Conservation (phyloP, 2,888 invertebrate genomes). For the Junonia oenone region DNA sequence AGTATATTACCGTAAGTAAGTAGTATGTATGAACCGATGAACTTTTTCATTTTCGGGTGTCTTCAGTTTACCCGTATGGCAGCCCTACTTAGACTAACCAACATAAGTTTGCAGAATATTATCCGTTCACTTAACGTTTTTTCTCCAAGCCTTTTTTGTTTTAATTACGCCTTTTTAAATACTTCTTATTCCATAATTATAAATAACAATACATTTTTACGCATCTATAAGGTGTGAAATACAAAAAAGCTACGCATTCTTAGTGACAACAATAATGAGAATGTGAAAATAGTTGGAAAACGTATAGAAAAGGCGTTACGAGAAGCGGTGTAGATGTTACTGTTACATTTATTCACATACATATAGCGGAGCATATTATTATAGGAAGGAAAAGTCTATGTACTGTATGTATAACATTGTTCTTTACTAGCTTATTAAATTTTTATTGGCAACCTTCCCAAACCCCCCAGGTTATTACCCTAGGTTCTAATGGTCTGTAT, state of each 20-base stretch:
- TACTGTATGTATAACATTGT: not conserved
- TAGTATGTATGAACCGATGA: too few relatives aligned
- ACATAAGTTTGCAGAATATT: too few relatives aligned
- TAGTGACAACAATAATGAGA: conserved; percentile 12
- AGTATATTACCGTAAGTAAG: too few relatives aligned
- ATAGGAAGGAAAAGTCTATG: not conserved
- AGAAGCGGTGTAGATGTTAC: not conserved
- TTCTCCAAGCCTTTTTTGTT: too few relatives aligned
- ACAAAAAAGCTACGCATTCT: not conserved
- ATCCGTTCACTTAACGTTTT: too few relatives aligned
- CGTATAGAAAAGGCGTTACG: not conserved
- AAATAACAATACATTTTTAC: not conserved
- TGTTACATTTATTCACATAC: not conserved
- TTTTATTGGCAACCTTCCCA: too few relatives aligned
- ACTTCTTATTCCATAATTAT: not conserved
- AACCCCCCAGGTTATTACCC: too few relatives aligned
- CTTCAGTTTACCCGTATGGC: too few relatives aligned
- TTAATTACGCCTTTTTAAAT: not conserved
- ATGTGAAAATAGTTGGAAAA: conserved; percentile 13
- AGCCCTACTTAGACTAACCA: too few relatives aligned
- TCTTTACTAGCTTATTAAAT: too few relatives aligned
- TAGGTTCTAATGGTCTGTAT: too few relatives aligned
- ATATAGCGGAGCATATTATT: not conserved
- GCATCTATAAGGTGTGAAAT: conserved; percentile 3
- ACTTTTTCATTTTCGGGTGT: too few relatives aligned